Conservation (phyloP, 2,113 vertebrate species). For the Alouatta palliata region DNA sequence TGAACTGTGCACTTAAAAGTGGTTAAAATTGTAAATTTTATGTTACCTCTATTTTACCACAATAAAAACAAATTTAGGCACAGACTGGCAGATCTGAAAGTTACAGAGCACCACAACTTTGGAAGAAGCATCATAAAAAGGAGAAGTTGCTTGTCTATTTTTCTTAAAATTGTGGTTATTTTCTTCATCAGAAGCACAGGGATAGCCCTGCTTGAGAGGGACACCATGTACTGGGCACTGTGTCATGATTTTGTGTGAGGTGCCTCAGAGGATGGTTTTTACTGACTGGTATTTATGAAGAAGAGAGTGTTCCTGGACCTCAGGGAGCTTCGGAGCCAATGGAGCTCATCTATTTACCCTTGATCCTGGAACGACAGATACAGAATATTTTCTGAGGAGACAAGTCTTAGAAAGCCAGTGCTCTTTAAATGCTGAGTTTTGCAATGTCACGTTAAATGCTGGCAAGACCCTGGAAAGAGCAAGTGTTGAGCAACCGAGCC, state of each 20-base stretch:
- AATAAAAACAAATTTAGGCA: not conserved
- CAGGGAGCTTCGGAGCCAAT: not conserved
- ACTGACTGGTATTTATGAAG: not conserved
- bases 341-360: not conserved
- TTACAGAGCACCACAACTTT: constrained; percentile 16
- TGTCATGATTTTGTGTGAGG: not conserved
- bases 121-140: not conserved
- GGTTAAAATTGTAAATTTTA: not conserved
- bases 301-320: not conserved
- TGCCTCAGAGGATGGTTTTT: not conserved
- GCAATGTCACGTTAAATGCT: not conserved
- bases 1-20: not conserved
- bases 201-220: not conserved
- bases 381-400: not conserved
- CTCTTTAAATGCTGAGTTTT: not conserved
- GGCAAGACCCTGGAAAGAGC: not conserved
- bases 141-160: not conserved
- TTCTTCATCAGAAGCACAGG: not conserved
- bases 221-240: not conserved
- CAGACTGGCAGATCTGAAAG: not conserved
- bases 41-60: not conserved
- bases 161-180: not conserved
- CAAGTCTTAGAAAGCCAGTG: not conserved
- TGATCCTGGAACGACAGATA: not conserved
- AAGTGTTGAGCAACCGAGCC: not conserved